Evolutionary conservation across 2,888 invertebrate species (phyloP).

Genomic region (Nemotelus nigrinus): DNA sequence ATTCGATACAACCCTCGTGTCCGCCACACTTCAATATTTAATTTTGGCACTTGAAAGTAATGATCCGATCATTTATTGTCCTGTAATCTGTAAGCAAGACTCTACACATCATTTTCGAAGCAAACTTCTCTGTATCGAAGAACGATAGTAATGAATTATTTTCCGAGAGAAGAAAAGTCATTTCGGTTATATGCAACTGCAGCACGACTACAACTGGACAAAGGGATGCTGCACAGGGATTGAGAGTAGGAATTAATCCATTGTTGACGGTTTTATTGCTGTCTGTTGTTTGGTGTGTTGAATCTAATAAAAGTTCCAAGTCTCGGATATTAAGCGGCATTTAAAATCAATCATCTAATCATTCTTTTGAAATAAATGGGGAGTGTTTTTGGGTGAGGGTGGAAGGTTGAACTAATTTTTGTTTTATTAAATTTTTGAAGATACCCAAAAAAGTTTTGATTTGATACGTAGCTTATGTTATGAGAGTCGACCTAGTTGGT

Average conservation of each 20-base stretch:
- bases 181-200: neutral
- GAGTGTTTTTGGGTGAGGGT: too few relatives aligned
- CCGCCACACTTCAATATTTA: constrained; percentile 42
- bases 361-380: too few relatives aligned
- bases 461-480: too few relatives aligned
- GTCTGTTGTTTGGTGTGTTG: constrained; percentile 7
- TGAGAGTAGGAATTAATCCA: neutral
- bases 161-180: constrained; percentile 16
- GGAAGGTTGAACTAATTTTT: too few relatives aligned
- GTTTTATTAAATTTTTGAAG: too few relatives aligned
- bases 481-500: too few relatives aligned
- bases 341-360: too few relatives aligned
- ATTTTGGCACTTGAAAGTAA: constrained; percentile 47
- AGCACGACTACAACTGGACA: neutral
- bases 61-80: constrained; percentile 46
- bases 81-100: constrained; percentile 36
- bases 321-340: too few relatives aligned
- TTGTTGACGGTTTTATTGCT: constrained; percentile 12
- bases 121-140: neutral
- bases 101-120: neutral
- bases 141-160: constrained; percentile 13
- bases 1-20: constrained; percentile 23
- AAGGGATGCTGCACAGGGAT: neutral
- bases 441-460: too few relatives aligned
- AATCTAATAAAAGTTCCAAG: constrained; percentile 24